Evolutionary conservation across 2,888 invertebrate species (phyloP), one percentile per base, ranked within the genome.

Genomic region (Alitta virens): DNA sequence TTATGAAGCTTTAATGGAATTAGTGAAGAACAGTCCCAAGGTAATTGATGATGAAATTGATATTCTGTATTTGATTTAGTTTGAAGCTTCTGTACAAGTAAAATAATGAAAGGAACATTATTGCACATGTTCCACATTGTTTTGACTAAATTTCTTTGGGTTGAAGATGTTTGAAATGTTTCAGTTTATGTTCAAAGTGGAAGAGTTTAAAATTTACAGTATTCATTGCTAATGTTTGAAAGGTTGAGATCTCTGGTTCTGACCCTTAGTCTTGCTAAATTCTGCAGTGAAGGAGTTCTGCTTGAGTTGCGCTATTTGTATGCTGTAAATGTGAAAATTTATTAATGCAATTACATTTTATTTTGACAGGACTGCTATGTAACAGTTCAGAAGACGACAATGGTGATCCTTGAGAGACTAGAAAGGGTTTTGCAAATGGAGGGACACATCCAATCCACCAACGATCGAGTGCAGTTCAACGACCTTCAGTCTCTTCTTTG

Each of bases 1-100:
- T 0, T 99, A 99, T 80, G 98, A 99, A 83, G 97, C 99, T 0
- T 86, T 99, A 0, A 99, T 99, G 98, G 98, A 98, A 85, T 91
- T 99, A 91, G 93, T 99, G 50, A 99, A 98, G 82, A 98, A 97
- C 82, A 96, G 96, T 1, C 97, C 99, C 0, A 88, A 89, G 70
- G 33, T 33, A 12, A 33, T 5, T 7, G 12, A 7, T 33, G 33
- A 84, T 81, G 69, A 56, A 60, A 12, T 33, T 33, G 33, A 33
- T n/a, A n/a, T n/a, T n/a, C n/a, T n/a, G n/a, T n/a, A n/a, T n/a
- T n/a, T n/a, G n/a, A n/a, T n/a, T n/a, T n/a, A n/a, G n/a, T n/a
- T n/a, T n/a, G n/a, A n/a, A n/a, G n/a, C n/a, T n/a, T n/a, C n/a
- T n/a, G n/a, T n/a, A n/a, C n/a, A n/a, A n/a, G n/a, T n/a, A n/a